Evolutionary conservation across 2,888 invertebrate species (phyloP), one percentile per base, ranked within the genome.

Genomic region (Plebejus anna): DNA sequence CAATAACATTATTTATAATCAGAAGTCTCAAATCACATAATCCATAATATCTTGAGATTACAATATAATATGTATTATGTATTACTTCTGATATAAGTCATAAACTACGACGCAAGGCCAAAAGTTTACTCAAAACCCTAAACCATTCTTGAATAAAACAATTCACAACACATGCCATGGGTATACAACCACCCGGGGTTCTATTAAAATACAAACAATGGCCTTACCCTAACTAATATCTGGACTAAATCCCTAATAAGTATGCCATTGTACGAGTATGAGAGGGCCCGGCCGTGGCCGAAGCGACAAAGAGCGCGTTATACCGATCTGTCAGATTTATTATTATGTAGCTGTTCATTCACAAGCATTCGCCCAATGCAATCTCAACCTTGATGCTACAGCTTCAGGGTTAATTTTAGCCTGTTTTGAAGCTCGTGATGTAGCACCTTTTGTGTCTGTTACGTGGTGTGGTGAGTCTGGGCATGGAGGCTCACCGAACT

Each of bases 191-290:
- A 87, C 90, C 90, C 86, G 90, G 90, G 89, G 93, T 94, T 93
- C 92, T 91, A 94, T 93, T 92, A 92, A 93, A 92, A 90, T 89
- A 89, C 92, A 92, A 93, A 94, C 94, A 93, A 94, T 92, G 85
- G 89, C 89, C 90, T 79, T 91, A 91, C 94, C 93, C 93, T 91
- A 93, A 93, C 93, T 94, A 93, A 93, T 94, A 94, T 92, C 94
- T 92, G 94, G 91, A 93, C 93, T 93, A 93, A 93, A 93, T 93
- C 94, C 93, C 94, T 94, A 93, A 94, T 94, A 94, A 94, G 94
- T 94, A 93, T 92, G 92, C 94, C 92, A 93, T 93, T 93, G 94
- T 92, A 89, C 89, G 93, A 92, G 94, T 92, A 89, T 89, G 93
- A 92, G 92, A 93, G 94, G 90, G 94, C 92, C 91, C 94, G 90